phyloP scores from a whole-genome alignment of 2,888 invertebrate species.

The Teleogryllus oceanicus region DNA sequence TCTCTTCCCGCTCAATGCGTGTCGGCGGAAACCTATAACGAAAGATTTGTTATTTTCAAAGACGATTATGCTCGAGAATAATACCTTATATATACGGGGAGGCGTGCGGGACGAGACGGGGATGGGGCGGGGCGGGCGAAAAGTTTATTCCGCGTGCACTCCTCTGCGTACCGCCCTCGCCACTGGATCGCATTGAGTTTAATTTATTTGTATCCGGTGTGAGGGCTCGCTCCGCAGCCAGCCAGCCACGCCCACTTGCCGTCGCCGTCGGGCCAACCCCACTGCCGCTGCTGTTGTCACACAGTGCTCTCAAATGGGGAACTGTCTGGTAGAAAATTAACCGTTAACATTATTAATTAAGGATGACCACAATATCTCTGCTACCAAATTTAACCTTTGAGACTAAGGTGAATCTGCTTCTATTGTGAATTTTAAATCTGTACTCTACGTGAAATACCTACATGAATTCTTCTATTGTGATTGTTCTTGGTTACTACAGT shows the following conservation, averaged over 20 bases:
- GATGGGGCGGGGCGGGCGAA: background rate
- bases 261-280: background rate
- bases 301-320: background rate
- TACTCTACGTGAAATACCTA: too few species aligned
- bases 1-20: conserved; percentile 2
- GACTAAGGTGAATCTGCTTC: too few species aligned
- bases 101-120: background rate
- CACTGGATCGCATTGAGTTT: conserved; percentile 1
- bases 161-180: background rate
- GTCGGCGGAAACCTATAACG: conserved; percentile 9
- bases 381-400: too few species aligned
- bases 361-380: too few species aligned
- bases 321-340: background rate
- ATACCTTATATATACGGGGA: conserved; percentile 18
- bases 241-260: background rate
- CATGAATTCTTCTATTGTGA: too few species aligned
- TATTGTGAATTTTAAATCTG: too few species aligned
- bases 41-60: conserved; percentile 18
- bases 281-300: background rate
- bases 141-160: background rate
- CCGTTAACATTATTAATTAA: too few species aligned
- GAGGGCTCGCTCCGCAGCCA: background rate
- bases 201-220: conserved; percentile 18
- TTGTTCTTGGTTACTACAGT: too few species aligned
- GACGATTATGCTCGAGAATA: conserved; percentile 8